Conservation (phyloP, 2,113 vertebrate species). For the Psammodynastes pulverulentus region DNA sequence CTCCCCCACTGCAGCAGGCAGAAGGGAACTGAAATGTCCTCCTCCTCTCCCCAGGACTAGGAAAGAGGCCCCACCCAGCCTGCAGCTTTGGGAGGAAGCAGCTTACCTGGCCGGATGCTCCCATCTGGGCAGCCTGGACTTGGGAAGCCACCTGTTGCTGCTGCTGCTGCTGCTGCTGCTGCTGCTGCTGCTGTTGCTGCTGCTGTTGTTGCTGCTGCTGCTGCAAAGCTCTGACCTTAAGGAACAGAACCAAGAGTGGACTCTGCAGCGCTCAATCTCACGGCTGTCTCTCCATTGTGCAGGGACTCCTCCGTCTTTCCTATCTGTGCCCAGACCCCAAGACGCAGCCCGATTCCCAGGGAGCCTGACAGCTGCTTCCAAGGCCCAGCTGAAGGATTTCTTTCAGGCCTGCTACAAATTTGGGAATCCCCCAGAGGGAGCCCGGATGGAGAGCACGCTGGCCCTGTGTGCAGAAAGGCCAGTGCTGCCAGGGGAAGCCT, state of each 20-base stretch:
- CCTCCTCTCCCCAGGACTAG: neutral
- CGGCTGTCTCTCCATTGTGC: neutral
- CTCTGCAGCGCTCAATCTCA: neutral
- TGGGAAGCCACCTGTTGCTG: slow-evolving; percentile 60
- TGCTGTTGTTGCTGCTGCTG: slow-evolving; percentile 73
- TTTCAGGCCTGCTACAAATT: neutral
- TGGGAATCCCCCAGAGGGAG: neutral
- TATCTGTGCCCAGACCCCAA: neutral
- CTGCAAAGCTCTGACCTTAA: slow-evolving; percentile 71
- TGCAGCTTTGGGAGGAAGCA: slow-evolving; percentile 45
- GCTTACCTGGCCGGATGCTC: slow-evolving; percentile 85
- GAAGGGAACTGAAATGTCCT: neutral
- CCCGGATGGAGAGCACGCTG: neutral
- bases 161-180: slow-evolving; percentile 63
- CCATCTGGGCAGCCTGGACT: slow-evolving; percentile 74
- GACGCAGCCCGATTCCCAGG: neutral
- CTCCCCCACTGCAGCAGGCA: slow-evolving; percentile 25
- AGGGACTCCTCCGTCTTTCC: neutral
- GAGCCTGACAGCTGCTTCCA: neutral
- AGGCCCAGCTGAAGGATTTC: neutral
- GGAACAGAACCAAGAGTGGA: neutral
- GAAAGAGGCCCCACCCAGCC: slow-evolving; percentile 31
- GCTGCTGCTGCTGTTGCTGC: slow-evolving; percentile 74
- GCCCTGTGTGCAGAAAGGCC: neutral
- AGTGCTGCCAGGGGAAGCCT: neutral